Base-by-base conservation (phyloP, 2,797 vertebrate species). In the Danio kyathit region DNA sequence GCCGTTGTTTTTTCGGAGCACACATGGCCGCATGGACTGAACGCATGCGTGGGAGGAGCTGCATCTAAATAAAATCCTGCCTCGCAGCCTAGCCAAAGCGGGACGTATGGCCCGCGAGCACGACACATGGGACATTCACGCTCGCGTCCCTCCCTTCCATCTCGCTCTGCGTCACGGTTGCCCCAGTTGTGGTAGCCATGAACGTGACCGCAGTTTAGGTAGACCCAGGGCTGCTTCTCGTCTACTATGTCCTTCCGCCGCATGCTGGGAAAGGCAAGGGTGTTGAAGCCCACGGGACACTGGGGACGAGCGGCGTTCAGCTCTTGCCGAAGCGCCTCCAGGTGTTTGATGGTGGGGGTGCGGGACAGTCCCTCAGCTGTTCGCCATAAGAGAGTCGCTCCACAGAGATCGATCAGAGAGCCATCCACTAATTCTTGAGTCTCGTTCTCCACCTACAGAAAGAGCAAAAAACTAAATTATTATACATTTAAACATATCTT, bases 151-250 rank as follows among this genome's bases (percentile, higher is more conserved):
- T 96, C 96, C 49, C 96, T 91, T 90, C 94, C 90, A 69, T 93
- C 89, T 61, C 89, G 59, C 80, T 92, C 70, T n/a, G 65, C 43
- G 5, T 95, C 95, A 69, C 96, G 97, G 93, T 96, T 97, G 57
- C 97, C 98, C 98, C 98, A 99, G 90, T 97, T 95, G 93, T 99
- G 98, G 90, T 97, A 98, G 80, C 98, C 98, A 1, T 99, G 98
- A 70, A 99, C 98, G 0, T 99, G 98, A 87, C 98, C 98, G 0
- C 98, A 99, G 89, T 93, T 96, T 80, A 99, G 95, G 90, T 99
- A 99, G 5, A 96, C 98, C 98, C 98, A 99, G 0, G 98, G 98
- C 88, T 99, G 98, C 92, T 99, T 99, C 82, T 99, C 97, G 0
- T 99, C 98, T 0, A 97, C 97, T 0, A 96, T 96, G 84, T 98